Base-by-base conservation (phyloP, 1,140 invertebrate species). In the Meteorus sp. region DNA sequence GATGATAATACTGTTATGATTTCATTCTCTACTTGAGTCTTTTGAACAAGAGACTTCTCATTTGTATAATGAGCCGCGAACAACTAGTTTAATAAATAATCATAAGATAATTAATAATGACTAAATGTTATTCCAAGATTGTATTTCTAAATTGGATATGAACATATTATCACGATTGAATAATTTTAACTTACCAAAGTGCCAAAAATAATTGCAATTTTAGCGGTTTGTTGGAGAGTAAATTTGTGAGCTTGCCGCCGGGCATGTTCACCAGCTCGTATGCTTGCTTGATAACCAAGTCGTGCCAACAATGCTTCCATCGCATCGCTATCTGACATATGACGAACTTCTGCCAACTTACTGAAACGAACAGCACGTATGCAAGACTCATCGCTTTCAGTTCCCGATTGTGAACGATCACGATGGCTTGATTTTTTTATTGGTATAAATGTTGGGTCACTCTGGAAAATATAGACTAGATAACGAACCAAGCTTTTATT, bases 351-450 rank as follows among this genome's bases (percentile, higher is more conserved):
- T 25, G 91, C 92, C 57, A 95, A 73, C 79, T 92, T 92, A 70
- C 86, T 93, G 72, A 95, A 95, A 66, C 88, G 82, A 23, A 93
- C 91, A 55, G 86, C 87, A 37, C 87, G 82, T 50, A 87, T 81
- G 8, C 85, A 86, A n/a, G 88, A 87, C 70, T 93, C 91, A 79
- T 93, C 91, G 66, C 88, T 91, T 73, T 95, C 92, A 35, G 89
- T 90, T 27, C 89, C 89, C 51, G 89, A 92, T n/a, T n/a, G n/a
- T 25, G 85, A 84, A 35, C 83, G 83, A 60, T 86, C 84, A 27
- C 81, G 76, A 41, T 84, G 76, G 48, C 89, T 88, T 22, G 87
- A 84, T 53, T 85, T 88, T 79, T 91, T 91, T 47, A 94, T 85
- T 50, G 93, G 92, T 56, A 94, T 87, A 82, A 88, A 94, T 5